phyloP scores from a whole-genome alignment of 1,140 invertebrate genomes.

The Drosophila nigromelanica region DNA sequence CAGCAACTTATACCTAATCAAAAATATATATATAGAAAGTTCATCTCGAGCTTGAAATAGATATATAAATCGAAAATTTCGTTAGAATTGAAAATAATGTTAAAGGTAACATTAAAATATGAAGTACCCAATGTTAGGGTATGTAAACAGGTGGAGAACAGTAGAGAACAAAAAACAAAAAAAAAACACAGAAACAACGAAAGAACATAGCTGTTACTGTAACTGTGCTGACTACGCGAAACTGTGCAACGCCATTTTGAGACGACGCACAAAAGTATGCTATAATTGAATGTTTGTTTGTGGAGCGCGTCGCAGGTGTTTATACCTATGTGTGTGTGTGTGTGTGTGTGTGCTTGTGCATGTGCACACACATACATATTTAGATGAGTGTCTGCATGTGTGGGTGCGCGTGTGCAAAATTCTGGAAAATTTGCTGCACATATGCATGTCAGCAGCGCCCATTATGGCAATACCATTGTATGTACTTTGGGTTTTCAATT shows the following conservation, averaged over 20 bases:
- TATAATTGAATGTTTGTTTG: slow-evolving; percentile 81
- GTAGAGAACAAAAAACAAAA: not conserved
- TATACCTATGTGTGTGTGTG: slow-evolving; percentile 8
- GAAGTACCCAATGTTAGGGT: not conserved
- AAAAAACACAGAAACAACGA: not conserved
- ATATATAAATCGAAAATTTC: not conserved
- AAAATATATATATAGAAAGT: no score
- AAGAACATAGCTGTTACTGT: slow-evolving; percentile 18
- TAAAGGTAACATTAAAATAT: not conserved
- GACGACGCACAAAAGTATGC: slow-evolving; percentile 71
- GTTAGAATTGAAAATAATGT: no score
- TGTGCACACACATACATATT: not conserved
- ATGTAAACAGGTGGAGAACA: not conserved
- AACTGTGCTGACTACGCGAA: slow-evolving; percentile 53
- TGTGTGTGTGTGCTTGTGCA: slow-evolving; percentile 8
- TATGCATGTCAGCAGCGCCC: slow-evolving; percentile 63
- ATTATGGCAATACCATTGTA: slow-evolving; percentile 70
- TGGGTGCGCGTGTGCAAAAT: slow-evolving; percentile 4
- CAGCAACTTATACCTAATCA: no score
- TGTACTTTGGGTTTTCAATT: slow-evolving; percentile 80
- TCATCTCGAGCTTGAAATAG: no score
- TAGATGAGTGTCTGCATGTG: not conserved
- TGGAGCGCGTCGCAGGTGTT: slow-evolving; percentile 30
- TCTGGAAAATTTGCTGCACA: slow-evolving; percentile 61
- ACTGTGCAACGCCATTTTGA: slow-evolving; percentile 65